These are phyloP conservation scores for Actenoides hombroni DNA, from an alignment of 2,113 vertebrate species.

Conservation along the genomic window DNA sequence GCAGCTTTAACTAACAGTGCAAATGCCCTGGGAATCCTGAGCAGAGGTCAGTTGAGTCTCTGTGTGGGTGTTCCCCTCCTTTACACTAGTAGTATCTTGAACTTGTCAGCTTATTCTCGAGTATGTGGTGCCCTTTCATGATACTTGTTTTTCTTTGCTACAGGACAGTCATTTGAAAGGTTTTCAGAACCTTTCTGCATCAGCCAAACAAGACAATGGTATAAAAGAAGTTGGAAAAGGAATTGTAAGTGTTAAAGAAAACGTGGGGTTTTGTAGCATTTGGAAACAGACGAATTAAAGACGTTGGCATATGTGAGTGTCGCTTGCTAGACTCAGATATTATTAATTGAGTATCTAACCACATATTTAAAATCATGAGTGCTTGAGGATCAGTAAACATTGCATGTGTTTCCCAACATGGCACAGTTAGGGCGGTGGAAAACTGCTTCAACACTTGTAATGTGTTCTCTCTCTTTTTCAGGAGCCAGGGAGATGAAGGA, in stretches of 20 bases:
- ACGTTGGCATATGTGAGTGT: neutral
- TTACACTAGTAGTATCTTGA: neutral
- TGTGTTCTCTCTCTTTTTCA: slow-evolving; percentile 72
- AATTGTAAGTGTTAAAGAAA: slow-evolving; percentile 64
- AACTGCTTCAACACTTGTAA: slow-evolving; percentile 39
- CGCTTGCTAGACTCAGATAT: neutral
- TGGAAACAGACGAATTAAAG: neutral
- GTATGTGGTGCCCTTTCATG: neutral
- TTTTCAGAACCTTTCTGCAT: slow-evolving; percentile 49
- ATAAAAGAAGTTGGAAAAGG: slow-evolving; percentile 59
- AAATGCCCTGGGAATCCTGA: neutral
- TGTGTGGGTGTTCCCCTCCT: neutral
- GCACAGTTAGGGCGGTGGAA: neutral
- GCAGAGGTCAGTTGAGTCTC: neutral
- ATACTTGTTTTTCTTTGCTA: slow-evolving; percentile 54
- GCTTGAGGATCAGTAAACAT: neutral
- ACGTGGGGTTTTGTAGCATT: neutral
- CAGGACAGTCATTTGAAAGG: slow-evolving; percentile 44
- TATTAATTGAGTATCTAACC: neutral
- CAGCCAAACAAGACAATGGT: slow-evolving; percentile 43
- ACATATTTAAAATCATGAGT: neutral
- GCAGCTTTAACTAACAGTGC: neutral
- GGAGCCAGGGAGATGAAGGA: slow-evolving; percentile 69
- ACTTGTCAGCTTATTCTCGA: neutral
- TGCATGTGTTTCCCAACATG: slow-evolving; percentile 32